These are phyloP conservation scores for Chrysochloris asiatica DNA, from an alignment of 2,113 vertebrate species.

Conservation along the genomic window DNA sequence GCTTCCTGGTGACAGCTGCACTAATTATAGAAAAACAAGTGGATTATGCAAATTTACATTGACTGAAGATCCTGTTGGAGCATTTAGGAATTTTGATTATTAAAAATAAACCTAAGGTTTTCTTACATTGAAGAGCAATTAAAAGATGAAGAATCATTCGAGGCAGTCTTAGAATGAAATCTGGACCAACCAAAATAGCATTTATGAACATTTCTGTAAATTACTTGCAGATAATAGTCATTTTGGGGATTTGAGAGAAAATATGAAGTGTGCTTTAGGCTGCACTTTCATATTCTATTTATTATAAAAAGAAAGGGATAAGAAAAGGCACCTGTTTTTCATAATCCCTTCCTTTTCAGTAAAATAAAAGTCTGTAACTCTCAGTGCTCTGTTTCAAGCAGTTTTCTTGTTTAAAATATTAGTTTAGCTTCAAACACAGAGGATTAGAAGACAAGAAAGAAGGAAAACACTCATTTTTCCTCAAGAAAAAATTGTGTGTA, in stretches of 20 bases:
- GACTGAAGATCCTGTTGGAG: constrained; percentile 56
- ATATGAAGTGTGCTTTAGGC: background rate
- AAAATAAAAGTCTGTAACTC: constrained; percentile 22
- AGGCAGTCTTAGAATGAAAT: background rate
- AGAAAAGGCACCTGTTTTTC: background rate
- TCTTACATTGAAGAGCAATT: constrained; percentile 50
- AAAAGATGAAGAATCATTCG: constrained; percentile 36
- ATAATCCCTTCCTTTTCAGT: background rate
- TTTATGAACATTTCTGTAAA: background rate
- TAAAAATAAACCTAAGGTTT: constrained; percentile 55
- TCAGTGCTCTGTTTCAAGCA: constrained; percentile 14
- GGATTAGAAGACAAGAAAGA: constrained; percentile 31
- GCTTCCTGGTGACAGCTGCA: constrained; percentile 62
- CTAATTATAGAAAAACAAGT: constrained; percentile 70
- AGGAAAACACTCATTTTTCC: background rate
- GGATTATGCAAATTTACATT: constrained; percentile 71
- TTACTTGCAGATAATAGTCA: constrained; percentile 8
- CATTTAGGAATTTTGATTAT: constrained; percentile 54
- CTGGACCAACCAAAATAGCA: background rate
- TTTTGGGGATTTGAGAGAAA: constrained; percentile 26
- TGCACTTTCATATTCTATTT: constrained; percentile 12
- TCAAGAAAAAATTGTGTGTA: background rate
- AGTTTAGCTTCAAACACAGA: constrained; percentile 19
- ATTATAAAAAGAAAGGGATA: background rate
- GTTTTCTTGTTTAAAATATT: constrained; percentile 49